Evolutionary conservation across 2,888 invertebrate genomes (phyloP), one percentile per base, ranked within the genome.

Genomic region (Gastracanthus pulcherrimus): DNA sequence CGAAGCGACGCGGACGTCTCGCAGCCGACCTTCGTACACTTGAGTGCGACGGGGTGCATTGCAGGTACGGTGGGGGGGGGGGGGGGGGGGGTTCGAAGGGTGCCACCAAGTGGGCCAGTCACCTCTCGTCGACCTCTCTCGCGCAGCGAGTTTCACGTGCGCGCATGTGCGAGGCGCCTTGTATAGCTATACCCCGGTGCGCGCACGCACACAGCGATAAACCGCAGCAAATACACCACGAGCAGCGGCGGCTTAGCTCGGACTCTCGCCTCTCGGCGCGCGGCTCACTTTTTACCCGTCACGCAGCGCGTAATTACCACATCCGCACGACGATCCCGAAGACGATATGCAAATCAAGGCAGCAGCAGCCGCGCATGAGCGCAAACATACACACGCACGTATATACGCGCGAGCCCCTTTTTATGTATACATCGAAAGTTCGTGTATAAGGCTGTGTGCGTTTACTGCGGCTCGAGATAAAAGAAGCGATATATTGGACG

Each of bases 271-370:
- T n/a, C n/a, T n/a, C n/a, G n/a, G n/a, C 2, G 31, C 72, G 71
- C 62, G 62, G 60, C 70, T 83, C 48, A 66, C 74, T 80, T 84
- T 82, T 82, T 82, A 84, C 74, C 76, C 81, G 86, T 86, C 86
- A 85, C 85, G 86, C 84, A 84, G 81, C 74, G 75, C 82, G 80
- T 84, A 86, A 86, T 86, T 85, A 86, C 84, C 70, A 84, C 84
- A 82, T 85, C 78, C 82, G 82, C 51, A 34, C 82, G 84, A 85
- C 83, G 84, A 84, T 84, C 64, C n/a, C 71, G 41, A 31, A 29
- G 55, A 55, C 81, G 85, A 86, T 85, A 86, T 83, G 86, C 79
- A 83, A 83, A 83, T 13, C 31, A 16, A 16, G 41, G 41, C 13
- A 48, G 36, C 16, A 23, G 34, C 16, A 64, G n/a, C n/a, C 26